These are phyloP conservation scores for Catharus minimus DNA, from an alignment of 2,113 vertebrate species.

Conservation along the genomic window DNA sequence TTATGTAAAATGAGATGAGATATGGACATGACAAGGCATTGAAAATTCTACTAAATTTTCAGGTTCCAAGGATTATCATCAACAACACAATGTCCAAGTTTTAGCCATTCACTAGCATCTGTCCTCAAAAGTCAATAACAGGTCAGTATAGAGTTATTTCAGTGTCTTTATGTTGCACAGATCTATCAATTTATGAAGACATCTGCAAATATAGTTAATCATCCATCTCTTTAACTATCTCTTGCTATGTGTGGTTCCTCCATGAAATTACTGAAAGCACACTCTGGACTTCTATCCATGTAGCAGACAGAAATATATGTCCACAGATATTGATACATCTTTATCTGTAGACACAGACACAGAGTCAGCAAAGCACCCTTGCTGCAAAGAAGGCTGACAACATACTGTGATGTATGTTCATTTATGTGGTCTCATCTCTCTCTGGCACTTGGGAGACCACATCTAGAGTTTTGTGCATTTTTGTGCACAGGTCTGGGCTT, in stretches of 20 bases:
- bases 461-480: neutral
- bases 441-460: neutral
- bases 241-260: neutral
- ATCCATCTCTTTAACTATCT: neutral
- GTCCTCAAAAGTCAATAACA: neutral
- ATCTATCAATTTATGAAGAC: neutral
- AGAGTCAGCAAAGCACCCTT: neutral
- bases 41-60: neutral
- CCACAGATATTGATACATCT: neutral
- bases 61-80: neutral
- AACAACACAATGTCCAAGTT: neutral
- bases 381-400: neutral
- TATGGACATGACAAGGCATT: neutral
- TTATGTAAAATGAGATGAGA: neutral
- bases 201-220: neutral
- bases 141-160: neutral
- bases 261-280: neutral
- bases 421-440: neutral
- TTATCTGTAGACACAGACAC: neutral
- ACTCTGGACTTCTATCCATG: neutral
- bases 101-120: neutral
- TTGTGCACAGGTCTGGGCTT: neutral
- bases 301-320: neutral
- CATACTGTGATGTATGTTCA: rapidly evolving
- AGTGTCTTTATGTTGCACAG: neutral